Conservation (phyloP, 2,888 invertebrate species). For the Eupithecia tripunctaria region DNA sequence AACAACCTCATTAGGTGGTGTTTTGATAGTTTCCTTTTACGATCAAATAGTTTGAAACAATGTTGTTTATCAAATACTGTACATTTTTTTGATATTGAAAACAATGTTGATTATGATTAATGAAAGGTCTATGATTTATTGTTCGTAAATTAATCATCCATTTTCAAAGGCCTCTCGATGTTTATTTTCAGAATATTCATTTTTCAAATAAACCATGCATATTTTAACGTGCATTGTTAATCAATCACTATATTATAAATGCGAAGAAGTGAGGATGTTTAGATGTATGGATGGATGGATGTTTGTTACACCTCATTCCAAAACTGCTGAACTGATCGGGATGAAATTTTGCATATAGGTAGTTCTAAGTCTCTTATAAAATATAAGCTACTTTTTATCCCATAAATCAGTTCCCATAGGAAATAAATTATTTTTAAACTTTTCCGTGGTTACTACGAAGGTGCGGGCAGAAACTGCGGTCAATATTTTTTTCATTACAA, state of each 20-base stretch:
- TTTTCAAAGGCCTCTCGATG: not conserved
- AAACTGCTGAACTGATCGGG: no score
- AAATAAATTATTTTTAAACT: no score
- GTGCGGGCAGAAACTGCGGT: no score
- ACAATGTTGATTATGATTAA: slow-evolving; percentile 3
- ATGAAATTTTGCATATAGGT: no score
- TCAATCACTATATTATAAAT: not conserved
- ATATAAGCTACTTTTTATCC: no score
- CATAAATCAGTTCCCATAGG: no score
- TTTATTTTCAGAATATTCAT: not conserved
- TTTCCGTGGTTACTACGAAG: no score
- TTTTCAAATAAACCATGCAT: not conserved
- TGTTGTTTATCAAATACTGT: slow-evolving; percentile 7
- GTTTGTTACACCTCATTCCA: not conserved
- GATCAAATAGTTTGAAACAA: slow-evolving; percentile 10
- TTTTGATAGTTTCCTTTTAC: slow-evolving; percentile 27
- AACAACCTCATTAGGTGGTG: slow-evolving; percentile 24
- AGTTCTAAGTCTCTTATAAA: no score
- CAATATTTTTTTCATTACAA: not conserved
- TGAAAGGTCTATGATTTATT: not conserved
- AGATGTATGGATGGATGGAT: not conserved
- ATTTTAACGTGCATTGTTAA: not conserved
- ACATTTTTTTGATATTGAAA: not conserved
- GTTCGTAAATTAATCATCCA: not conserved
- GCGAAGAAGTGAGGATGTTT: no score